Evolutionary conservation across 2,888 invertebrate species (phyloP).

Genomic region (Rhagonycha lutea): DNA sequence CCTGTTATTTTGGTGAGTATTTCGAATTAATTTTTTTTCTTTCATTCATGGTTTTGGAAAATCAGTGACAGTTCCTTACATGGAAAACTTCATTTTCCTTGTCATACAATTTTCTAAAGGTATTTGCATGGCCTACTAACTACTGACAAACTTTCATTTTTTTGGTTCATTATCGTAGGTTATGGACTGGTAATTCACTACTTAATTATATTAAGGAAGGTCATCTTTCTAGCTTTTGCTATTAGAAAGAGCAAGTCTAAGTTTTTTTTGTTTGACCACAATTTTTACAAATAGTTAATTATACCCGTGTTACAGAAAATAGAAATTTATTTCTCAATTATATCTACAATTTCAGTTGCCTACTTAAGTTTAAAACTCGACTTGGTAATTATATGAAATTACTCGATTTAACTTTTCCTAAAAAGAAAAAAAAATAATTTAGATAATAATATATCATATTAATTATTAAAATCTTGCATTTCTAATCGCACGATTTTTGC

Average conservation of each 20-base stretch:
- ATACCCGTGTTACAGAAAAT: background rate
- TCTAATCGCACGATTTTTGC: background rate
- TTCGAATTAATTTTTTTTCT: background rate
- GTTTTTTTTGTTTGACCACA: background rate
- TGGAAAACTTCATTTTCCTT: background rate
- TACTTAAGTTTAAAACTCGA: background rate
- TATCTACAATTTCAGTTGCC: background rate
- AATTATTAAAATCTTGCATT: background rate
- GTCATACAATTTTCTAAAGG: background rate
- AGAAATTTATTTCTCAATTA: background rate
- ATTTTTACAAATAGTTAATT: background rate
- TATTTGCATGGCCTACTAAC: background rate
- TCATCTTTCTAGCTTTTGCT: background rate
- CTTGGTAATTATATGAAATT: background rate
- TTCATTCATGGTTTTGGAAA: background rate
- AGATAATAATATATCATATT: background rate
- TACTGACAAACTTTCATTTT: background rate
- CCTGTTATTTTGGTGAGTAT: background rate
- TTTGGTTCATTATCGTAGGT: background rate
- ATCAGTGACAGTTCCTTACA: background rate
- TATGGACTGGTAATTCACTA: background rate
- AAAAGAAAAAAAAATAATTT: background rate
- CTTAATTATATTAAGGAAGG: background rate
- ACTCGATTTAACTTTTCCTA: background rate
- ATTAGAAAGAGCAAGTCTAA: background rate